phyloP scores from a whole-genome alignment of 2,888 invertebrate species.

The Drosophila kokeensis region DNA sequence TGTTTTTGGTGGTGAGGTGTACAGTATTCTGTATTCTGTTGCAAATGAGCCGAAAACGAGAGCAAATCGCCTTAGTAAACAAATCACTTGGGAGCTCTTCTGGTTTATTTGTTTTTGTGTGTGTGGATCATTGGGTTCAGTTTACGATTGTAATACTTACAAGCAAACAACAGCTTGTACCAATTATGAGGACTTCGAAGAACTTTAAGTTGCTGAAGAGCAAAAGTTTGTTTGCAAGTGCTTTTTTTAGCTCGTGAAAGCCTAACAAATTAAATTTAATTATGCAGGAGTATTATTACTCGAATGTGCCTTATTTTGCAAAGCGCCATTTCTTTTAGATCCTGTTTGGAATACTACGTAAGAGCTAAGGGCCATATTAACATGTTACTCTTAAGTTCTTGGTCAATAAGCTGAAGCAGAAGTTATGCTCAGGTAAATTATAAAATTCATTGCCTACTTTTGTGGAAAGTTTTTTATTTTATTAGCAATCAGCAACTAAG shows the following conservation, averaged over 20 bases:
- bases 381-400: not conserved
- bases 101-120: conserved; percentile 48
- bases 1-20: conserved; percentile 30
- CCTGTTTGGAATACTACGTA: not conserved
- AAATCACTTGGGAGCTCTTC: conserved; percentile 60
- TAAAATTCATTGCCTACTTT: conserved; percentile 55
- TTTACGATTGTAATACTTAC: conserved; percentile 32
- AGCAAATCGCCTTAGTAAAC: conserved; percentile 48
- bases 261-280: conserved; percentile 41
- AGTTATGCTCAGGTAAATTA: conserved; percentile 1
- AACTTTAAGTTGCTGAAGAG: conserved; percentile 16
- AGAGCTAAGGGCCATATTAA: not conserved
- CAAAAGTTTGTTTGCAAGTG: conserved; percentile 17
- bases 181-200: not conserved
- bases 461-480: conserved; percentile 17
- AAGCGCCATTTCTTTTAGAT: conserved; percentile 6
- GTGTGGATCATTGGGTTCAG: conserved; percentile 38
- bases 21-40: conserved; percentile 22
- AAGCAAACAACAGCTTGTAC: conserved; percentile 18
- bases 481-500: conserved; percentile 15
- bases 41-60: conserved; percentile 64
- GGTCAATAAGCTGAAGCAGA: not conserved
- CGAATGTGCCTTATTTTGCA: not conserved
- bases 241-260: conserved; percentile 26
- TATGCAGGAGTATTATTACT: conserved; percentile 19